Evolutionary conservation across 2,113 vertebrate genomes (phyloP), one percentile per base, ranked within the genome.

Genomic region (Zosterops pallidus): DNA sequence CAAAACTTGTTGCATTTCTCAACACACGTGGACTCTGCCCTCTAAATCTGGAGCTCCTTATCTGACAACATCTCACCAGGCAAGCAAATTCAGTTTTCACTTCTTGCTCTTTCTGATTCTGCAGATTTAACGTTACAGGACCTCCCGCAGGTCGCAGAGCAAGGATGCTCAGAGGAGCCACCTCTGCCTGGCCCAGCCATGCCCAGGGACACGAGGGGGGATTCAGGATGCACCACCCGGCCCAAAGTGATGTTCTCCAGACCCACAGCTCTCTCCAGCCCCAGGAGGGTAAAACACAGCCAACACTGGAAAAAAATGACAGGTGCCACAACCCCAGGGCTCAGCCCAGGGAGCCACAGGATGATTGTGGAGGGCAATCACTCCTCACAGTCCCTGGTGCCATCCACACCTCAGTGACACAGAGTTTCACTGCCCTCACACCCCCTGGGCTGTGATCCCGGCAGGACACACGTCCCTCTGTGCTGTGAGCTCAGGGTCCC

Each of bases 381-480:
- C 8, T 42, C 12, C 22, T 16, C 2, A 6, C 3, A 21, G 18
- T n/a, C 19, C 33, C 62, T 2, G 0, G 41, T 46, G 25, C 21
- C 24, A 15, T 6, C 57, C 2, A 0, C 8, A 18, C 53, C 83
- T 65, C 6, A 0, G 0, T 3, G 15, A 14, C 56, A 64, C 1
- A 0, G 1, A 2, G 12, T n/a, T 65, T 29, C 4, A 0, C 14
- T 62, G 68, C 89, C 42, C 50, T n/a, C 20, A 4, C 83, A 50
- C 63, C 33, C 55, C 4, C 39, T 3, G 37, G 64, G 47, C 53
- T 41, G 74, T 5, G 71, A 39, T 26, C 24, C 31, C 85, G 37
- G 46, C 74, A 39, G 44, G 25, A 57, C 83, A 41, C 25, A 0
- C 2, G 0, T 37, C 35, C 91, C 2, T 0, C 57, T 53, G 71